Evolutionary conservation across 1,140 invertebrate species (phyloP).

Genomic region (Callitettix versicolor): DNA sequence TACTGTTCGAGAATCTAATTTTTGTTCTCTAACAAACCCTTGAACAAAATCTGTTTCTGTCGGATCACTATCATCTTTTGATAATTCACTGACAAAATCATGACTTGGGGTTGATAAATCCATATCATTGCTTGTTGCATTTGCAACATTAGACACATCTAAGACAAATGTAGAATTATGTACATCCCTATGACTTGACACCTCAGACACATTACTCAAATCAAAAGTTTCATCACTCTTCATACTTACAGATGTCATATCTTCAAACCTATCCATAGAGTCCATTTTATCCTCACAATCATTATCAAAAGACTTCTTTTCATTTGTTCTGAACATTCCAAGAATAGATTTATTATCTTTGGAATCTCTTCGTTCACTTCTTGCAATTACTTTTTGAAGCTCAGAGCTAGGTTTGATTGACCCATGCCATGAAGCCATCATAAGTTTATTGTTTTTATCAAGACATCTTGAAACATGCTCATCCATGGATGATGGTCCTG

Average conservation of each 20-base stretch:
- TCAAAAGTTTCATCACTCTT: constrained; percentile 11
- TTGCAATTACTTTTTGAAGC: constrained; percentile 18
- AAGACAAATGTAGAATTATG: constrained; percentile 21
- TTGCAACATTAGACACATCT: constrained; percentile 22
- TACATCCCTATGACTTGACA: constrained; percentile 17
- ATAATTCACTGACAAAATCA: constrained; percentile 20
- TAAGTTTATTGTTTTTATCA: constrained; percentile 10
- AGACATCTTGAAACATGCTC: not conserved
- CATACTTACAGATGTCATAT: not conserved
- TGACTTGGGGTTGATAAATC: constrained; percentile 21
- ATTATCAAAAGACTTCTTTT: not conserved
- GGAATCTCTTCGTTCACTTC: constrained; percentile 12
- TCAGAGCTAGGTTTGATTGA: constrained; percentile 21
- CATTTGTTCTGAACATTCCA: not conserved
- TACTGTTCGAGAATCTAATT: constrained; percentile 13
- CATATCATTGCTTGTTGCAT: constrained; percentile 19
- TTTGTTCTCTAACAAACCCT: constrained; percentile 1
- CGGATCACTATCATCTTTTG: constrained; percentile 19
- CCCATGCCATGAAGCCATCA: constrained; percentile 23
- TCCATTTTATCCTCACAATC: constrained; percentile 8
- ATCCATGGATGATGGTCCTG: constrained; percentile 21
- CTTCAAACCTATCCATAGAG: constrained; percentile 8
- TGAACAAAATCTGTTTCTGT: constrained; percentile 18
- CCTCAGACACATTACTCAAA: constrained; percentile 18
- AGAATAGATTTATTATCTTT: constrained; percentile 13